Conservation (phyloP, 2,888 invertebrate species). For the Clivina fossor region DNA sequence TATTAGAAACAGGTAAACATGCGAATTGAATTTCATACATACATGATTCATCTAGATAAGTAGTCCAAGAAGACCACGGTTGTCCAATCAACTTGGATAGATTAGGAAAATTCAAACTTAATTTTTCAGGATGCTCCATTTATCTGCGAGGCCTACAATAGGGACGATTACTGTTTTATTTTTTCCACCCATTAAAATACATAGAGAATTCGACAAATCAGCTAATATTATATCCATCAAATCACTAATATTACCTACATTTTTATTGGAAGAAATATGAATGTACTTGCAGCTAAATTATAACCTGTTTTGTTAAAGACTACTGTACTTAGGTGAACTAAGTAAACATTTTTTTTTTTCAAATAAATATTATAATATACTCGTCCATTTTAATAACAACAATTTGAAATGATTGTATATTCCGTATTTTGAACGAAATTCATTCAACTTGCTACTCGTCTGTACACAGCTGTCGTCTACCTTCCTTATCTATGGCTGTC, state of each 20-base stretch:
- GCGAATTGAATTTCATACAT: constrained; percentile 10
- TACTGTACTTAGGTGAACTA: too few species aligned
- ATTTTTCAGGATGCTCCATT: constrained; percentile 25
- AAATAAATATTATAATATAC: background rate
- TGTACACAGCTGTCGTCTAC: constrained; percentile 32
- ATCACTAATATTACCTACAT: constrained; percentile 13
- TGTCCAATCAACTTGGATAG: constrained; percentile 28
- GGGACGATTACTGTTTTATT: constrained; percentile 12
- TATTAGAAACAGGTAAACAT: background rate
- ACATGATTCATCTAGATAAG: constrained; percentile 26
- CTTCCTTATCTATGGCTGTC: too few species aligned
- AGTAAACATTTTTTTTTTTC: too few species aligned
- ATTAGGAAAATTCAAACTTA: constrained; percentile 22
- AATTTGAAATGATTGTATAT: constrained; percentile 12
- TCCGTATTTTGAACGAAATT: constrained; percentile 22
- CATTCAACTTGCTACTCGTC: constrained; percentile 30
- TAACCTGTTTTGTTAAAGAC: too few species aligned
- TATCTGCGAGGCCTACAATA: constrained; percentile 25
- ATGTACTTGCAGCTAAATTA: constrained; percentile 18
- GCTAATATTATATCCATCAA: background rate
- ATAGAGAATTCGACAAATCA: too few species aligned
- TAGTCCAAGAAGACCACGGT: constrained; percentile 30
- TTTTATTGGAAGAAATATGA: constrained; percentile 10
- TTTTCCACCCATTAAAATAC: constrained; percentile 6
- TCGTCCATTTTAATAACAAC: background rate